These are phyloP conservation scores for Temnothorax nylanderi DNA, from an alignment of 1,140 invertebrate species.

Conservation along the genomic window DNA sequence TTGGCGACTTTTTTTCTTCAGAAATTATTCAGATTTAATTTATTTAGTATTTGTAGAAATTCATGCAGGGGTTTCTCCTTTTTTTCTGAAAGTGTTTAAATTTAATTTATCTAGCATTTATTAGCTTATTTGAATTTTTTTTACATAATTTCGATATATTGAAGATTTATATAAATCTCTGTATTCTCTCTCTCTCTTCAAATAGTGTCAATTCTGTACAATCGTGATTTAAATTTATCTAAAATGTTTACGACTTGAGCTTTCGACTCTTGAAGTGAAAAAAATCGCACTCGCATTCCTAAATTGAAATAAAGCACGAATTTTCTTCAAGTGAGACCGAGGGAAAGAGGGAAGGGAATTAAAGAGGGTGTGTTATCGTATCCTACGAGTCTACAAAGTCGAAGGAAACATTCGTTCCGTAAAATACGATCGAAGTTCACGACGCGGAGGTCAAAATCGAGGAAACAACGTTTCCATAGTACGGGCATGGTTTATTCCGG, in stretches of 20 bases:
- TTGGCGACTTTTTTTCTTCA: background rate
- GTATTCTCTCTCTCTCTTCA: background rate
- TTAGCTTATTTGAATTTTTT: background rate
- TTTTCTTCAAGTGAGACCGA: background rate
- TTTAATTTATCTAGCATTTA: background rate
- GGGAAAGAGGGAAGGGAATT: background rate
- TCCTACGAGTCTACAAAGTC: constrained; percentile 3
- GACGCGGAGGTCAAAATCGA: constrained; percentile 1
- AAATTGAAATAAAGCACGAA: background rate
- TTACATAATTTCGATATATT: background rate
- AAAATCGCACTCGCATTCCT: background rate
- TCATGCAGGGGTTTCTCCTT: background rate
- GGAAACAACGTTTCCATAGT: background rate
- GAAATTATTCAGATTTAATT: background rate
- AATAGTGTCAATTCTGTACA: background rate
- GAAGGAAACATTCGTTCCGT: background rate
- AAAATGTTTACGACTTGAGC: background rate
- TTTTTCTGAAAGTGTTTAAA: background rate
- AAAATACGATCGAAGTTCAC: constrained; percentile 28
- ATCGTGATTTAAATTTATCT: constrained; percentile 5
- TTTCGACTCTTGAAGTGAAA: background rate
- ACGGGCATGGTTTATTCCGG: constrained; percentile 38
- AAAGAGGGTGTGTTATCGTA: background rate
- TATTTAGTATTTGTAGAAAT: background rate
- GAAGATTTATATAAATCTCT: background rate